Evolutionary conservation across 2,888 invertebrate genomes (phyloP), one percentile per base, ranked within the genome.

Genomic region (Drosophila vallismaia): DNA sequence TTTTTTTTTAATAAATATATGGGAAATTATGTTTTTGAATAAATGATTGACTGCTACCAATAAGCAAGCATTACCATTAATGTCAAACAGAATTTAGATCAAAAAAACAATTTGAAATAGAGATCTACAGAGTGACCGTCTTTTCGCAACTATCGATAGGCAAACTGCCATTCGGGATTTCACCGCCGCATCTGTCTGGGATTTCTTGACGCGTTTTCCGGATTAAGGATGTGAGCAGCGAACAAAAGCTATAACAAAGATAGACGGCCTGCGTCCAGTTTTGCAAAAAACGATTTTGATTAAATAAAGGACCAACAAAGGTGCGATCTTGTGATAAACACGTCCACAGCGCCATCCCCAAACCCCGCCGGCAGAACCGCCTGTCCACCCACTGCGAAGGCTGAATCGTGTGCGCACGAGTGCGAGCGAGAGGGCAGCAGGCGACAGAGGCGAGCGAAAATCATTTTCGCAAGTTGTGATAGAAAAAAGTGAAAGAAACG

Each of bases 391-490:
- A 63, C 51, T 19, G 46, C 45, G 45, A 66, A 71, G 55, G 63
- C 56, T 24, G 44, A 19, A 28, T 44, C 70, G 67, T 66, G 60
- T 64, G 68, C 50, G 54, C 14, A 62, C 63, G 49, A 63, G 60
- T 66, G 66, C 52, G 56, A 68, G 59, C 69, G 77, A 75, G 68
- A 57, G 55, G 57, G 74, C 56, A 56, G 73, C 64, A 40, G 51
- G 57, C 59, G 50, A 51, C 71, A 48, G 51, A 50, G 67, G 69
- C 71, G 50, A 71, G 50, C 50, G 51, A 64, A 51, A 58, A 64
- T 48, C 36, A 53, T 72, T 71, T 71, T 71, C 72, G 71, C 71
- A 72, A 71, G 64, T 72, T 64, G 72, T 59, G 71, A 59, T 70
- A 59, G 51, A 71, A 42, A 70, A 71, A 63, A 54, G 50, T 50